Conservation (phyloP, 2,888 invertebrate species). For the Caenorhabditis sp. region DNA sequence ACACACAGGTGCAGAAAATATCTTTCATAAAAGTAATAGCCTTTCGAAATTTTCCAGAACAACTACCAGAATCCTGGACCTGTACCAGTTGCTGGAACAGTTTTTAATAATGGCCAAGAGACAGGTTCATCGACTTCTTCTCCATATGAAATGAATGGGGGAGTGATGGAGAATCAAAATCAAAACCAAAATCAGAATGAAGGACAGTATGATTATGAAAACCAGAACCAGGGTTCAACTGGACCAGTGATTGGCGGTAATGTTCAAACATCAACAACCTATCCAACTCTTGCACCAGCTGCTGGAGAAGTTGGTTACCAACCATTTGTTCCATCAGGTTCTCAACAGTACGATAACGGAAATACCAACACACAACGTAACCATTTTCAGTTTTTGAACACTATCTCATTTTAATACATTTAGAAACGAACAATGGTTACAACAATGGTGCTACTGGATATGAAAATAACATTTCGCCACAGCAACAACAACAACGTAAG, state of each 20-base stretch:
- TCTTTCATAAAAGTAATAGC: background rate
- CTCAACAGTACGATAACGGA: slow-evolving; percentile 17
- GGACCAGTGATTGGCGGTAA: background rate
- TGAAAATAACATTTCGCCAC: slow-evolving; percentile 4
- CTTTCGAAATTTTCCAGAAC: slow-evolving; percentile 3
- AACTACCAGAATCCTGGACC: slow-evolving; percentile 42
- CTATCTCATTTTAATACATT: background rate
- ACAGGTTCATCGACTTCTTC: slow-evolving; percentile 5
- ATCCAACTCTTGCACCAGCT: slow-evolving; percentile 17
- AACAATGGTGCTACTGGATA: slow-evolving; percentile 4
- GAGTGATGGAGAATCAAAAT: slow-evolving; percentile 16
- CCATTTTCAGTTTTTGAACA: background rate
- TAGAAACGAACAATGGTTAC: background rate
- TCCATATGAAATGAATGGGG: slow-evolving; percentile 23
- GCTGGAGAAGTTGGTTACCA: slow-evolving; percentile 35
- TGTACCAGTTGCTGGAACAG: slow-evolving; percentile 11
- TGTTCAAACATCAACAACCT: background rate
- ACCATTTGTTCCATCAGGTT: slow-evolving; percentile 31
- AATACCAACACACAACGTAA: background rate
- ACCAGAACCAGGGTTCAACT: background rate
- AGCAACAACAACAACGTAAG: slow-evolving; percentile 6
- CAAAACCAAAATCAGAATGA: slow-evolving; percentile 2
- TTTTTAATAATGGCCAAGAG: slow-evolving; percentile 10
- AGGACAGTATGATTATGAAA: background rate
- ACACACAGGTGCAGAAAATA: slow-evolving; percentile 22